Base-by-base conservation (phyloP, 2,797 vertebrate genomes). In the Sebastes vulpes region DNA sequence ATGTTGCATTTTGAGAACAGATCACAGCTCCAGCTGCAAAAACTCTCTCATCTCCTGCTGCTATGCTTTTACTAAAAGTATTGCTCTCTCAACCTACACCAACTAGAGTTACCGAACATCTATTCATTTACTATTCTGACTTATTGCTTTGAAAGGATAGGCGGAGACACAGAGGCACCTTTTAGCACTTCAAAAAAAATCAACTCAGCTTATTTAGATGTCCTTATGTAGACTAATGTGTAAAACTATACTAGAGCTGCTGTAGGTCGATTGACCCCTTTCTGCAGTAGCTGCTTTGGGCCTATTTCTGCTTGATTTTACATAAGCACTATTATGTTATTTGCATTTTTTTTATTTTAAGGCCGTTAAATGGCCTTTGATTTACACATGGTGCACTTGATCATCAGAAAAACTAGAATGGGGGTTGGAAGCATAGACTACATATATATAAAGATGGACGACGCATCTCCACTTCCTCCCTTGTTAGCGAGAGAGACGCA, bases 1-100 rank as follows among this genome's bases (percentile, higher is more conserved):
- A 38, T 29, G 29, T 8, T 63, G 23, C 23, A 59, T 59, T 72
- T 65, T 65, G 20, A 58, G 23, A 71, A 26, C 21, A 42, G 25
- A 18, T 26, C 31, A 65, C 32, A 31, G 38, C 38, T 66, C 48
- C 28, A 52, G 31, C 25, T 12, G 35, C 46, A 50, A 35, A 23
- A 32, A 54, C 1, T 46, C 42, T 46, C 25, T 23, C 29, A 20
- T 60, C 56, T 12, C 3, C 12, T 65, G 20, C 31, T n/a, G 18
- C 8, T 50, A 50, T 20, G 48, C 20, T 52, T 52, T 52, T 21
- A 52, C 50, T 52, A 3, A 20, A 52, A 52, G 50, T 21, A 21
- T 11, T 21, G 20, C 20, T 10, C 50, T 21, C 50, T 20, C 46
- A 9, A 9, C 46, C 46, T 50, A 8, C 46, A 50, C 46, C 46